Conservation (phyloP, 2,888 invertebrate genomes). For the Glomeris marginata region DNA sequence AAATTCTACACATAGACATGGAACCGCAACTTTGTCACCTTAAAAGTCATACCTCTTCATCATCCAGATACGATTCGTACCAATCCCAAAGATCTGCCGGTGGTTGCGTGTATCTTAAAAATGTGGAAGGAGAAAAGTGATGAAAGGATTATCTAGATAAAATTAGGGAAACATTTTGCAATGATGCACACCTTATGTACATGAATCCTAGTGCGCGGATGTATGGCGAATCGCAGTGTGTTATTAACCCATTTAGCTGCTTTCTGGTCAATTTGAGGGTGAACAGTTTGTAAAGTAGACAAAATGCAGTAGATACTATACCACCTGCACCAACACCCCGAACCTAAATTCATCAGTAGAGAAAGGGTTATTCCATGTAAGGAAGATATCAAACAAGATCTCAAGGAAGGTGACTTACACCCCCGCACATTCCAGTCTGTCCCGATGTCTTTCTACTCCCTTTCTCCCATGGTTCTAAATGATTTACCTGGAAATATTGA, state of each 20-base stretch:
- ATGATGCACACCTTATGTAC: slow-evolving; percentile 48
- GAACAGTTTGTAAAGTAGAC: slow-evolving; percentile 94
- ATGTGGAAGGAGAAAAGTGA: not conserved
- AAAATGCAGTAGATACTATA: slow-evolving; percentile 98
- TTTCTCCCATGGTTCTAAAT: slow-evolving; percentile 98
- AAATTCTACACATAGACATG: not conserved
- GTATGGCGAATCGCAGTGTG: slow-evolving; percentile 92
- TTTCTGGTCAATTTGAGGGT: slow-evolving; percentile 93
- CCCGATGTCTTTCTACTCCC: slow-evolving; percentile 95
- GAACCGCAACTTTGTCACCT: not conserved
- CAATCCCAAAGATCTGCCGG: slow-evolving; percentile 91
- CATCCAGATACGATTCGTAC: slow-evolving; percentile 91
- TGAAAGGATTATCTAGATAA: not conserved
- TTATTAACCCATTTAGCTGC: slow-evolving; percentile 87
- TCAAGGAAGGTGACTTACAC: slow-evolving; percentile 45
- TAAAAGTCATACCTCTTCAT: slow-evolving; percentile 59
- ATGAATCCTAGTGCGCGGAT: slow-evolving; percentile 85
- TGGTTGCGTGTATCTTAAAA: slow-evolving; percentile 80
- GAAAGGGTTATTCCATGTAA: slow-evolving; percentile 16
- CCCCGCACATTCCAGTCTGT: slow-evolving; percentile 99
- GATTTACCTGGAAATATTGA: slow-evolving; percentile 44
- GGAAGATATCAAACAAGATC: not conserved
- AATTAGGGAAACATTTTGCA: too few species aligned
- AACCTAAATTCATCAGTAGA: slow-evolving; percentile 48
- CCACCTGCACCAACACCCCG: slow-evolving; percentile 98